phyloP scores from a whole-genome alignment of 2,888 invertebrate genomes.

The Leucania comma region DNA sequence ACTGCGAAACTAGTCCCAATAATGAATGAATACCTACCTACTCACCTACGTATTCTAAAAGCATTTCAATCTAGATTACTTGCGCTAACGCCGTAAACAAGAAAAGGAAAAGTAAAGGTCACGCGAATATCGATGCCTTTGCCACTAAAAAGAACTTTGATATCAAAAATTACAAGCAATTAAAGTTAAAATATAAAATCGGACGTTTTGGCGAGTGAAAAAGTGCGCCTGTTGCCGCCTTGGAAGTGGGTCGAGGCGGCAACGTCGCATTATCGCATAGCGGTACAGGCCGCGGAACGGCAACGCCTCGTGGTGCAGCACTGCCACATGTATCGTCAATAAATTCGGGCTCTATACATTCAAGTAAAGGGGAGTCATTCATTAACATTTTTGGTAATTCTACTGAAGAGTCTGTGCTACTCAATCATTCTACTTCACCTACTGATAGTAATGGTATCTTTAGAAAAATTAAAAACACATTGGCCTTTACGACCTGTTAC shows the following conservation, averaged over 20 bases:
- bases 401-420: constrained; percentile 12
- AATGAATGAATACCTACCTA: not conserved
- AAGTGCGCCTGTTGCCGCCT: constrained; percentile 77
- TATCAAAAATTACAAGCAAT: constrained; percentile 59
- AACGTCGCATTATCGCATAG: constrained; percentile 86
- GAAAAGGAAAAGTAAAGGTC: constrained; percentile 61
- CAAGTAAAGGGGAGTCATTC: constrained; percentile 40
- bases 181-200: constrained; percentile 61
- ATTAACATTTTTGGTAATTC: constrained; percentile 33
- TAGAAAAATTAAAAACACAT: constrained; percentile 2
- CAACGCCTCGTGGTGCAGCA: constrained; percentile 71
- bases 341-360: constrained; percentile 48
- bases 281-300: constrained; percentile 74
- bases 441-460: constrained; percentile 8
- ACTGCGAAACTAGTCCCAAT: constrained; percentile 6
- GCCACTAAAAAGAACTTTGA: constrained; percentile 38
- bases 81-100: constrained; percentile 39
- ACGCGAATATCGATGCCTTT: constrained; percentile 41
- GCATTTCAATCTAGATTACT: constrained; percentile 25
- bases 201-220: constrained; percentile 80
- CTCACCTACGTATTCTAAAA: constrained; percentile 3
- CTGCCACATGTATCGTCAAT: constrained; percentile 50
- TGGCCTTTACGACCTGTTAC: not conserved
- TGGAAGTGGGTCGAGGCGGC: constrained; percentile 82
- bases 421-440: constrained; percentile 16